Evolutionary conservation across 2,797 vertebrate species (phyloP), one percentile per base, ranked within the genome.

Genomic region (Channa striata): DNA sequence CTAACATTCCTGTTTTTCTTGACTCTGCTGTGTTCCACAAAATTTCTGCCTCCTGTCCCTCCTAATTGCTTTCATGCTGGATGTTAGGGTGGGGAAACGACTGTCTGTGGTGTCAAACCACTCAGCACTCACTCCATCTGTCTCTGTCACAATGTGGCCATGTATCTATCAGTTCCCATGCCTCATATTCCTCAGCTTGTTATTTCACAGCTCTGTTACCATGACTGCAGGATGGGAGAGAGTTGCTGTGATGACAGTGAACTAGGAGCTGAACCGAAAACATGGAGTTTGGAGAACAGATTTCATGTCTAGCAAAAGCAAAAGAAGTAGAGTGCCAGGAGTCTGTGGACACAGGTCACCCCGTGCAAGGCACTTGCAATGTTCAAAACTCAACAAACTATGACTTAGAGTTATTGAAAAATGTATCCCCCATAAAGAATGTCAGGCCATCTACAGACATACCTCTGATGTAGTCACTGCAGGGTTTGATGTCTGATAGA

Each of bases 151-250:
- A 91, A 81, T 89, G 87, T 86, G 83, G 89, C 89, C 89, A 89
- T 90, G 89, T 89, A 89, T 89, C 88, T 88, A 82, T 92, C 89
- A 86, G 90, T 82, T 86, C 75, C 64, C 77, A 60, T 81, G 77
- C 79, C 68, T 89, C 85, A 83, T 87, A 80, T 82, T 90, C 83
- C 86, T 83, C 81, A 50, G 82, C 83, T 84, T 87, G 86, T 90
- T 89, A 85, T 86, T 90, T 91, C 89, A 89, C 89, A 88, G 86
- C 89, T 91, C 91, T 1, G 91, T 92, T 93, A 88, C 91, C 92
- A 93, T 93, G 91, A 92, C 92, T 80, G 92, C 92, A 85, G 74
- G 63, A 81, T 71, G 65, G 74, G 75, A 59, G 76, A 77, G 82
- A 53, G 65, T 68, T 65, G 79, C 86, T 80, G 81, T 64, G 70